A percentile compares a stretch with the other conserved stretches of the same genome.
Evolutionary conservation across 2,797 vertebrate genomes (phyloP).

Genomic region (Lepilemur ruficaudatus): DNA sequence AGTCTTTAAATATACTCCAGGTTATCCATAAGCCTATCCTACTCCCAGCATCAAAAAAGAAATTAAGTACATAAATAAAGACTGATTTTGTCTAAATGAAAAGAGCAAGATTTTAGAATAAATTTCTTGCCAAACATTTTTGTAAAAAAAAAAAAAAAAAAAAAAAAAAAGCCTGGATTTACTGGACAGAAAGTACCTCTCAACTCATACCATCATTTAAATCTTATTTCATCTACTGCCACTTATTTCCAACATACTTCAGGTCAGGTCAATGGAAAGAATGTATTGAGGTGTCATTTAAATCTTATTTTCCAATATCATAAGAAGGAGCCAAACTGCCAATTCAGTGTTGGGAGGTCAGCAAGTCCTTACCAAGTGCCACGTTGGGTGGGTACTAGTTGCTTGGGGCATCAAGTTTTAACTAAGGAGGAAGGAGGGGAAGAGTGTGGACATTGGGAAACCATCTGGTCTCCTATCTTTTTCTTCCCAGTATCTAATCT

Average conservation of each 20-base stretch:
- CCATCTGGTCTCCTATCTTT: neutral
- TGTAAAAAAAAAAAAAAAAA: neutral
- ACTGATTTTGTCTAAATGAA: neutral
- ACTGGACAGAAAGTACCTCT: neutral
- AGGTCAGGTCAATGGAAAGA: neutral
- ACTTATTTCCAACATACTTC: neutral
- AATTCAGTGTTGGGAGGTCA: neutral
- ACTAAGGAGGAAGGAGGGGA: neutral
- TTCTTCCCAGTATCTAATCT: neutral
- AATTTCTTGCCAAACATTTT: neutral
- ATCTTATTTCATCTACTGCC: neutral
- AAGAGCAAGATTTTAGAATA: neutral
- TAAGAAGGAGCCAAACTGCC: neutral
- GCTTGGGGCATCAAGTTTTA: neutral
- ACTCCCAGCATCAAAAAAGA: neutral
- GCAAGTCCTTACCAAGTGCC: neutral
- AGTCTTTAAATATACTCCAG: constrained; percentile 14
- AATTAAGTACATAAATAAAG: neutral
- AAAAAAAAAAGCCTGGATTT: neutral
- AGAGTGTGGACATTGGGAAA: neutral
- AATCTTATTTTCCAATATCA: neutral
- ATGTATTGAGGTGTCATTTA: neutral
- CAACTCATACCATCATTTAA: neutral
- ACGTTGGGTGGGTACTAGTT: neutral
- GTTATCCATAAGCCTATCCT: neutral